These are phyloP conservation scores for Hartigia nigra DNA, from an alignment of 2,888 invertebrate species.

Conservation along the genomic window DNA sequence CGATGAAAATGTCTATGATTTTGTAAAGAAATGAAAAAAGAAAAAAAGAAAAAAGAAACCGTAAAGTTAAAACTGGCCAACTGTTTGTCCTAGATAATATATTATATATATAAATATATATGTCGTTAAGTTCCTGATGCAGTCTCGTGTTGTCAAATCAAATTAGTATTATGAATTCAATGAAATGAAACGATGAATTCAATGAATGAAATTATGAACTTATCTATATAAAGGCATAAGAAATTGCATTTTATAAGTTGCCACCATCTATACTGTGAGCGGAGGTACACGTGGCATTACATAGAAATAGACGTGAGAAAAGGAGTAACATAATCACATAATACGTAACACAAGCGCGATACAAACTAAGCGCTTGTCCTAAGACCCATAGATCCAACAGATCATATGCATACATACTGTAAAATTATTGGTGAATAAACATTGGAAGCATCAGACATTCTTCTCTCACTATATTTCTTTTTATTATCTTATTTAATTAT, in stretches of 20 bases:
- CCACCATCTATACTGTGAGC: conserved; percentile 46
- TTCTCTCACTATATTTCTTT: not conserved
- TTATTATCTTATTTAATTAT: not conserved
- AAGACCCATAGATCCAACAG: conserved; percentile 49
- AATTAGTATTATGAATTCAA: conserved; percentile 52
- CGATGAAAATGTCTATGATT: conserved; percentile 40
- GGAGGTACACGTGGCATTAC: conserved; percentile 48
- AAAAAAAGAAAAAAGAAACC: conserved; percentile 1
- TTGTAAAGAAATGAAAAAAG: conserved; percentile 37
- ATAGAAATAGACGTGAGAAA: conserved; percentile 39
- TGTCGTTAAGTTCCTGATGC: conserved; percentile 60
- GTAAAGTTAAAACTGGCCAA: conserved; percentile 45
- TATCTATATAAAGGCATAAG: conserved; percentile 31
- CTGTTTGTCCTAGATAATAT: conserved; percentile 52
- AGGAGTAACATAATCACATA: conserved; percentile 31
- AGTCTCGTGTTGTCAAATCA: conserved; percentile 61
- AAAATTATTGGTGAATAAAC: conserved; percentile 62
- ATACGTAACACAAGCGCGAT: conserved; percentile 43
- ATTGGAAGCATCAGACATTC: conserved; percentile 45
- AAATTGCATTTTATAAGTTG: conserved; percentile 44
- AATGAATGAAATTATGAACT: conserved; percentile 13
- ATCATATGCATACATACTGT: conserved; percentile 56
- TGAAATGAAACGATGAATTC: conserved; percentile 29
- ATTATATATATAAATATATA: conserved; percentile 46
- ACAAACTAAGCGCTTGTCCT: conserved; percentile 45